Percentiles rank a stretch among this genome's conserved stretches.
These are phyloP conservation scores for Habropoda laboriosa DNA, from an alignment of 1,140 invertebrate genomes.

Conservation along the genomic window DNA sequence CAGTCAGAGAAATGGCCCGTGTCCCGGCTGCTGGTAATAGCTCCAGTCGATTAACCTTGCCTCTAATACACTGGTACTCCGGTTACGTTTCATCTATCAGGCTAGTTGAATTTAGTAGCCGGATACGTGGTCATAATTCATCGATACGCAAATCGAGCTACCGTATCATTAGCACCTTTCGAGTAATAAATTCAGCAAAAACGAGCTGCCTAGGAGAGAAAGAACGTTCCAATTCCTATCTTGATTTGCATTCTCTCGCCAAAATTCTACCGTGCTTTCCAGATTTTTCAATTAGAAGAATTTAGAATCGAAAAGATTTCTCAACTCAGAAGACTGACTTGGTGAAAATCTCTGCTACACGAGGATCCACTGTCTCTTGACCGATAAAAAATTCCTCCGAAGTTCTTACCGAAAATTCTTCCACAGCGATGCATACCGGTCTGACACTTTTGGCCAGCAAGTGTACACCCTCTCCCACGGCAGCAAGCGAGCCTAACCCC, in stretches of 20 bases:
- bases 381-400: too few relatives aligned
- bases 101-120: conserved; percentile 23
- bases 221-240: background rate
- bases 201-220: background rate
- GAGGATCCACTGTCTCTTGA: too few relatives aligned
- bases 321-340: too few relatives aligned
- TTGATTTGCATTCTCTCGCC: background rate
- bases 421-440: too few relatives aligned
- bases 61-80: conserved; percentile 42
- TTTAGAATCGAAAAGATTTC: too few relatives aligned
- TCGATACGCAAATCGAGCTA: conserved; percentile 41
- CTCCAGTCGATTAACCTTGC: conserved; percentile 53
- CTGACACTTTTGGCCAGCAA: too few relatives aligned
- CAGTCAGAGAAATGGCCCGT: conserved; percentile 48
- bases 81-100: conserved; percentile 46
- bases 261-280: background rate
- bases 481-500: background rate
- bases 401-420: too few relatives aligned
- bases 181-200: conserved; percentile 22
- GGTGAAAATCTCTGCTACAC: too few relatives aligned
- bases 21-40: conserved; percentile 28
- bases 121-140: conserved; percentile 29
- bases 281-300: too few relatives aligned
- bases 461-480: too few relatives aligned
- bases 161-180: conserved; percentile 41